A percentile compares a stretch with the other conserved stretches of the same genome.
These are phyloP conservation scores for Drosophila eohydei DNA, from an alignment of 2,888 invertebrate genomes.

Conservation along the genomic window DNA sequence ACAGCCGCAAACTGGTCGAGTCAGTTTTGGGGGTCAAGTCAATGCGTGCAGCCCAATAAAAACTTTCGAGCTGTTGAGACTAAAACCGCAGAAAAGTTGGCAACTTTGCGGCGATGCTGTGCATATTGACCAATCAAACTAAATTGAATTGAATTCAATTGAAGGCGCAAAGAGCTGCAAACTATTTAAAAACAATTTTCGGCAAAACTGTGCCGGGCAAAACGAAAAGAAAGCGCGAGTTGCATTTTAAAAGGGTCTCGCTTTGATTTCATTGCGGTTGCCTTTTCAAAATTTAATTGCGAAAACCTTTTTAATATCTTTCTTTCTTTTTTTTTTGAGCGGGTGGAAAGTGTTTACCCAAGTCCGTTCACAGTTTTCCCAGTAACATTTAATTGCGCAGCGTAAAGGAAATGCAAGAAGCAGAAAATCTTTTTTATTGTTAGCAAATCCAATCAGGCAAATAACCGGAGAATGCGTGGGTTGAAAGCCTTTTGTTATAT, in stretches of 20 bases:
- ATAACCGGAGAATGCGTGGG: conserved; percentile 31
- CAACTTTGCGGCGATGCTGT: conserved; percentile 66
- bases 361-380: conserved; percentile 22
- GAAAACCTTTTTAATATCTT: conserved; percentile 22
- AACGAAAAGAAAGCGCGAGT: conserved; percentile 1
- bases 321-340: not conserved
- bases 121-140: conserved; percentile 78
- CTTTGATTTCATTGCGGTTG: conserved; percentile 33
- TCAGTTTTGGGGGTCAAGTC: conserved; percentile 18
- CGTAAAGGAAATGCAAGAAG: conserved; percentile 2
- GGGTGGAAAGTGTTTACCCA: conserved; percentile 40
- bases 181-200: conserved; percentile 75
- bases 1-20: conserved; percentile 62
- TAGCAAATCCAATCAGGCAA: conserved; percentile 63
- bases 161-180: conserved; percentile 49
- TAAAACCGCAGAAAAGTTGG: conserved; percentile 72
- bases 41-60: conserved; percentile 44
- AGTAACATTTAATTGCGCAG: conserved; percentile 58
- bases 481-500: conserved; percentile 64
- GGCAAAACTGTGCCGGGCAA: not conserved
- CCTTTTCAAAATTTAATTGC: conserved; percentile 57
- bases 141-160: conserved; percentile 64
- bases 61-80: conserved; percentile 55
- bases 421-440: conserved; percentile 20
- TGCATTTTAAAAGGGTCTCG: conserved; percentile 34